Evolutionary conservation across 2,888 invertebrate species (phyloP).

Genomic region (Polyommatus icarus): DNA sequence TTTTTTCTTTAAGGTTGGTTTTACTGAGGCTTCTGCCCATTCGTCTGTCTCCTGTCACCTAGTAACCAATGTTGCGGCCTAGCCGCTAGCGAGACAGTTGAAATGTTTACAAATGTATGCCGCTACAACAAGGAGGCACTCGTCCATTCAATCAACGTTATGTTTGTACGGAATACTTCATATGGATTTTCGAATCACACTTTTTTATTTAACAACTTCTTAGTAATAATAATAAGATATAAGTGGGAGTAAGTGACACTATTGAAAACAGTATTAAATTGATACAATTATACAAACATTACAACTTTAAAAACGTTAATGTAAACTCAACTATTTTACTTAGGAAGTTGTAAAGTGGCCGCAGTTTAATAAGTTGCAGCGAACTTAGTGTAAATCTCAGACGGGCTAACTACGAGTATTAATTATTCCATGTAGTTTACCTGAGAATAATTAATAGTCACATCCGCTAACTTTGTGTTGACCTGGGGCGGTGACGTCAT

Average conservation of each 20-base stretch:
- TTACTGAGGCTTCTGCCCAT: not conserved
- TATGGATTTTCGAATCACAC: too few species aligned
- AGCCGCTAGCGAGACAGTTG: not conserved
- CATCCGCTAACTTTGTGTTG: constrained; percentile 13
- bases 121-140: not conserved
- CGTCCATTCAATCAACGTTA: not conserved
- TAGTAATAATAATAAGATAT: not conserved
- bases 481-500: constrained; percentile 5
- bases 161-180: not conserved
- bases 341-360: not conserved
- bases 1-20: too few species aligned
- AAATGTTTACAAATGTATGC: not conserved
- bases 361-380: constrained; percentile 18
- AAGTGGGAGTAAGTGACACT: not conserved
- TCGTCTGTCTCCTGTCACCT: not conserved
- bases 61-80: not conserved
- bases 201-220: too few species aligned
- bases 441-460: constrained; percentile 10
- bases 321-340: not conserved
- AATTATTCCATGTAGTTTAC: constrained; percentile 17
- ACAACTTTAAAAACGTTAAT: not conserved
- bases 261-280: not conserved
- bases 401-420: not conserved
- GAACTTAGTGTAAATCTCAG: constrained; percentile 22
- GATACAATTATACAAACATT: not conserved